Conservation (phyloP, 1,140 invertebrate genomes). For the Monomorium pharaonis region DNA sequence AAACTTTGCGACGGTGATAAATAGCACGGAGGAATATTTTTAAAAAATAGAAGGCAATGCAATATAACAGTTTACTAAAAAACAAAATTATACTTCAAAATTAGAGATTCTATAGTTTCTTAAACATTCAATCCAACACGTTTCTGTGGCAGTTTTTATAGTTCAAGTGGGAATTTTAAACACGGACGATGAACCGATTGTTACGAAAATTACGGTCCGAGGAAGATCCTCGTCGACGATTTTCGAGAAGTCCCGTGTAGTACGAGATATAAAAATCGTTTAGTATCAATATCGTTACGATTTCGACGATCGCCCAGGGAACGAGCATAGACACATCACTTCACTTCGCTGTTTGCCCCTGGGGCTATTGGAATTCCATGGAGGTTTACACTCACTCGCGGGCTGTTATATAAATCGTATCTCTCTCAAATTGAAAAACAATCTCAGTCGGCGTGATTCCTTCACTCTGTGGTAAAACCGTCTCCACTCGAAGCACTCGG, state of each 20-base stretch:
- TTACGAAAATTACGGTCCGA: not conserved
- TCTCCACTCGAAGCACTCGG: slow-evolving; percentile 21
- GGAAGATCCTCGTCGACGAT: not conserved
- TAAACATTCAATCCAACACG: not conserved
- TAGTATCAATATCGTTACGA: slow-evolving; percentile 51
- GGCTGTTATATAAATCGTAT: slow-evolving; percentile 65
- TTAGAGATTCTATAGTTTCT: not conserved
- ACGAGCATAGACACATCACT: slow-evolving; percentile 32
- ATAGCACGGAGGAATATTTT: slow-evolving; percentile 33
- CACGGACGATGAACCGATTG: not conserved
- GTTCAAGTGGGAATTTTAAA: not conserved
- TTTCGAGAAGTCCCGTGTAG: not conserved
- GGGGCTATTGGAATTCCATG: slow-evolving; percentile 59
- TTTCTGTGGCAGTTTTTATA: not conserved
- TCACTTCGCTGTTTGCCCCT: slow-evolving; percentile 34
- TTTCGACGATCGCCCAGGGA: not conserved
- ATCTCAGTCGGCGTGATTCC: slow-evolving; percentile 58
- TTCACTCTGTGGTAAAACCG: slow-evolving; percentile 5
- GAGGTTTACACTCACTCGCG: slow-evolving; percentile 40
- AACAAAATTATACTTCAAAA: not conserved
- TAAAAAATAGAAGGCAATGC: slow-evolving; percentile 29
- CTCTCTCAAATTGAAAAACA: slow-evolving; percentile 65
- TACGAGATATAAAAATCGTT: slow-evolving; percentile 39
- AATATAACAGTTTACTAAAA: slow-evolving; percentile 5
- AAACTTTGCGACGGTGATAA: slow-evolving; percentile 54